phyloP scores from a whole-genome alignment of 2,797 vertebrate genomes.

The Enteromius anoplus region DNA sequence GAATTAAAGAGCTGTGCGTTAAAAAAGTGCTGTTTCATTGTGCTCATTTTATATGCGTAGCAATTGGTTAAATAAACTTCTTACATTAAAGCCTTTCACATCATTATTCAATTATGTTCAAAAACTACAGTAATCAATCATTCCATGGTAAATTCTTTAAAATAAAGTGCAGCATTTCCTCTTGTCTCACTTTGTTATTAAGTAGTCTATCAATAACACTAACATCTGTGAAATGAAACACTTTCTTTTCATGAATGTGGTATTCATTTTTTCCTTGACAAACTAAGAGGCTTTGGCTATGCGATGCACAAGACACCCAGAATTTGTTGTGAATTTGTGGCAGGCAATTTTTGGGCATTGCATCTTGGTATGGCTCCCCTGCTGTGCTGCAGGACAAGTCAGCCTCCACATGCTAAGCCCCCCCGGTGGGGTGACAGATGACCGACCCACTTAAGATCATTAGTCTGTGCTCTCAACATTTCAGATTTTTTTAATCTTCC shows the following conservation, averaged over 20 bases:
- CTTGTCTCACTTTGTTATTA: conserved; percentile 8
- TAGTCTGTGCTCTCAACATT: conserved; percentile 58
- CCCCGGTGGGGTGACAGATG: conserved; percentile 44
- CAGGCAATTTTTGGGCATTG: conserved; percentile 13
- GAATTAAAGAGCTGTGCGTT: conserved; percentile 61
- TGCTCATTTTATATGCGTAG: conserved; percentile 63
- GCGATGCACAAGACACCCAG: conserved; percentile 5
- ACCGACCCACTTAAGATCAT: conserved; percentile 56
- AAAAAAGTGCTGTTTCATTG: conserved; percentile 66
- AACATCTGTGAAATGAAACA: conserved; percentile 15
- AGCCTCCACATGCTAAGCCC: not conserved
- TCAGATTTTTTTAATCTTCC: conserved; percentile 57
- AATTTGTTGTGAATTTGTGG: conserved; percentile 11
- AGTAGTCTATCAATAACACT: conserved; percentile 15
- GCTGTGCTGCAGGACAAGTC: conserved; percentile 60
- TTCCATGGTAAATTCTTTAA: conserved; percentile 6
- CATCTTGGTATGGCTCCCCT: conserved; percentile 65
- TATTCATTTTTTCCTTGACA: not conserved
- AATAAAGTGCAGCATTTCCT: conserved; percentile 33
- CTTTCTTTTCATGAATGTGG: not conserved
- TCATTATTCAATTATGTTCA: conserved; percentile 38
- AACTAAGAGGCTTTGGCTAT: conserved; percentile 6
- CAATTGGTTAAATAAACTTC: not conserved
- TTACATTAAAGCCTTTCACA: not conserved
- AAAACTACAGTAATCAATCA: conserved; percentile 32